Evolutionary conservation across 1,140 invertebrate genomes (phyloP).

Genomic region (Drosophila azteca): DNA sequence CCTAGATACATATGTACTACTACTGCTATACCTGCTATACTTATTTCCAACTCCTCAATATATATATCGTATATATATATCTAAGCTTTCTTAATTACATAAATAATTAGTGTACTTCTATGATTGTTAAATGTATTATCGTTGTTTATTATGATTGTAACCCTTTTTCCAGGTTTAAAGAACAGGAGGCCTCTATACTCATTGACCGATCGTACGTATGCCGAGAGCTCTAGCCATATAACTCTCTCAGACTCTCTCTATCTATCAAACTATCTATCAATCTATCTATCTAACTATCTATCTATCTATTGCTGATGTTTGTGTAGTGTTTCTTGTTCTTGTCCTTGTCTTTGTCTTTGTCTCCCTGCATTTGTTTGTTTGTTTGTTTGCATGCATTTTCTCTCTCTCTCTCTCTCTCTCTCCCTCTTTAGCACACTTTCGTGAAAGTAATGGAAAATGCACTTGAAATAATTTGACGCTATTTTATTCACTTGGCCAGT

Average conservation of each 20-base stretch:
- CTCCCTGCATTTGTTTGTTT: conserved; percentile 13
- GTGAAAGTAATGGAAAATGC: no score
- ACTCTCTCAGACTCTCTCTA: conserved; percentile 19
- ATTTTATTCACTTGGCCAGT: conserved; percentile 22
- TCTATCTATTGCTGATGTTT: conserved; percentile 3
- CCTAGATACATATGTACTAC: no score
- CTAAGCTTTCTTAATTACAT: neutral
- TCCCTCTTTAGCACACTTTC: no score
- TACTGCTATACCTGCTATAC: no score
- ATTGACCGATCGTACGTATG: conserved; percentile 94
- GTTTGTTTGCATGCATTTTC: conserved; percentile 17
- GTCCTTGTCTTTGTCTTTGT: conserved; percentile 32
- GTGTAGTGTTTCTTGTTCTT: conserved; percentile 2
- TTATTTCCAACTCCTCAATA: neutral
- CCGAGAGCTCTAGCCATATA: conserved; percentile 50
- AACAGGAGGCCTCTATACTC: conserved; percentile 90
- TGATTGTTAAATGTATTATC: conserved; percentile 84
- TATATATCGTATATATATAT: neutral
- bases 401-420: neutral
- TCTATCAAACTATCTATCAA: conserved; percentile 12
- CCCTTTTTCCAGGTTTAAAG: conserved; percentile 93
- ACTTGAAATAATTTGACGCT: conserved; percentile 33
- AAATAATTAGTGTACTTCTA: conserved; percentile 27
- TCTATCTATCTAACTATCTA: conserved; percentile 21
- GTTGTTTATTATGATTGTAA: conserved; percentile 85